phyloP scores from a whole-genome alignment of 2,888 invertebrate genomes.

The Drosophila lutescens region DNA sequence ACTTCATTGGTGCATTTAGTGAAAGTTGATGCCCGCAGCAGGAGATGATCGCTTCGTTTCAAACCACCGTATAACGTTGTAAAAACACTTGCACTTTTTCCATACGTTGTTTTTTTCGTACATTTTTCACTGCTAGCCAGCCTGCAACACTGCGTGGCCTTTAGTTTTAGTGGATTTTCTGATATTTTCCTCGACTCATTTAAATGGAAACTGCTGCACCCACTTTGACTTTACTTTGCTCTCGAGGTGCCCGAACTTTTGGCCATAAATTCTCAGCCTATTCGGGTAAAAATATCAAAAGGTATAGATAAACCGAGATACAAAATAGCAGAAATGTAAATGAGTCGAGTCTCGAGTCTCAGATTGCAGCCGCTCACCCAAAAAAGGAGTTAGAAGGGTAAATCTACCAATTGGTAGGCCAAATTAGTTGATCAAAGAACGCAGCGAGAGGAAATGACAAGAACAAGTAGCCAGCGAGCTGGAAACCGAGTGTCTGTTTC shows the following conservation, averaged over 20 bases:
- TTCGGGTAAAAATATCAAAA: slow-evolving; percentile 37
- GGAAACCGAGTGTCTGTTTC: neutral
- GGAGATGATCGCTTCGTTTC: slow-evolving; percentile 41
- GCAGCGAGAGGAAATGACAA: neutral
- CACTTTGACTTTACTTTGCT: slow-evolving; percentile 24
- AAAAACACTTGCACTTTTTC: slow-evolving; percentile 46
- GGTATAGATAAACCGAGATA: slow-evolving; percentile 28
- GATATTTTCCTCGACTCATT: slow-evolving; percentile 43
- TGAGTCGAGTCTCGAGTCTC: slow-evolving; percentile 17
- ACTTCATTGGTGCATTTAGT: slow-evolving; percentile 58
- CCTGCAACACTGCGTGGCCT: slow-evolving; percentile 14
- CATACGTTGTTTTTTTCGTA: slow-evolving; percentile 24
- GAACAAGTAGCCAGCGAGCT: neutral
- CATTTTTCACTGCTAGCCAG: slow-evolving; percentile 4
- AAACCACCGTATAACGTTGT: neutral
- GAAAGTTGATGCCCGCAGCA: slow-evolving; percentile 63
- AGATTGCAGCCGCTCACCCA: slow-evolving; percentile 13
- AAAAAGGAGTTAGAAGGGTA: slow-evolving; percentile 3
- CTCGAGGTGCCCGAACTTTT: slow-evolving; percentile 25
- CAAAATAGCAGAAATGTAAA: slow-evolving; percentile 38
- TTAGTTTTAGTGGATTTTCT: slow-evolving; percentile 21
- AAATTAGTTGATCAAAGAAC: slow-evolving; percentile 18
- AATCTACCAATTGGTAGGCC: neutral
- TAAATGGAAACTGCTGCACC: slow-evolving; percentile 62
- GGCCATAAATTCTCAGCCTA: slow-evolving; percentile 67